phyloP scores from a whole-genome alignment of 2,888 invertebrate species.

The Synergus laeviventris region DNA sequence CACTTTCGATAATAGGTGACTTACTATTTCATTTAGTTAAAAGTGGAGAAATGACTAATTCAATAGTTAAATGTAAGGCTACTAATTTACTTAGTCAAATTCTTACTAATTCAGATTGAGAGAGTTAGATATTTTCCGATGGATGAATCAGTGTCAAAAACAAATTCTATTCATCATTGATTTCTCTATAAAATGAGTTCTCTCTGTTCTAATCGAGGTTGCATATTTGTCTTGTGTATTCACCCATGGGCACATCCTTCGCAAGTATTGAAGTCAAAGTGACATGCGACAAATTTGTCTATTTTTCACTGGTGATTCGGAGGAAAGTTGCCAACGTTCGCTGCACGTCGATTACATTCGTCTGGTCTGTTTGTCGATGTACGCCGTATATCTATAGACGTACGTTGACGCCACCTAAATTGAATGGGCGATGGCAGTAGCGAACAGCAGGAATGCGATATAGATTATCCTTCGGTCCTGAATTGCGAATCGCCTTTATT shows the following conservation, averaged over 20 bases:
- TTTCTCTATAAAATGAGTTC: neutral
- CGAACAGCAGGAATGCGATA: slow-evolving; percentile 35
- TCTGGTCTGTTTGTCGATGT: slow-evolving; percentile 15
- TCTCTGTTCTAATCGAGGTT: slow-evolving; percentile 6
- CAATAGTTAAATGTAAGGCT: too few relatives aligned
- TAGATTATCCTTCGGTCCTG: slow-evolving; percentile 23
- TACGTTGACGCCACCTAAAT: slow-evolving; percentile 34
- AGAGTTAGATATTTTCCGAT: too few relatives aligned
- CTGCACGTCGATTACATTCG: slow-evolving; percentile 34
- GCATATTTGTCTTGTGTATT: slow-evolving; percentile 22
- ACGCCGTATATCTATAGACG: neutral
- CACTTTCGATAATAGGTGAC: too few relatives aligned
- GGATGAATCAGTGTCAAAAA: too few relatives aligned
- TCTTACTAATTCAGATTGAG: too few relatives aligned
- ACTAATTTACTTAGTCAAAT: too few relatives aligned
- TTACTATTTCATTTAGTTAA: too few relatives aligned
- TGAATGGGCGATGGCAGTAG: slow-evolving; percentile 16
- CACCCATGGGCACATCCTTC: slow-evolving; percentile 4
- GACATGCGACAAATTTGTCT: slow-evolving; percentile 38
- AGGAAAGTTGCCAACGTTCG: slow-evolving; percentile 18
- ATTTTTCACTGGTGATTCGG: slow-evolving; percentile 36
- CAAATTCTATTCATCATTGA: too few relatives aligned
- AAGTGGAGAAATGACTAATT: too few relatives aligned
- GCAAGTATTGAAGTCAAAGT: slow-evolving; percentile 28
- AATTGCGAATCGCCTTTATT: slow-evolving; percentile 40